phyloP scores from a whole-genome alignment of 2,797 vertebrate species.

The Manis crassicaudata region DNA sequence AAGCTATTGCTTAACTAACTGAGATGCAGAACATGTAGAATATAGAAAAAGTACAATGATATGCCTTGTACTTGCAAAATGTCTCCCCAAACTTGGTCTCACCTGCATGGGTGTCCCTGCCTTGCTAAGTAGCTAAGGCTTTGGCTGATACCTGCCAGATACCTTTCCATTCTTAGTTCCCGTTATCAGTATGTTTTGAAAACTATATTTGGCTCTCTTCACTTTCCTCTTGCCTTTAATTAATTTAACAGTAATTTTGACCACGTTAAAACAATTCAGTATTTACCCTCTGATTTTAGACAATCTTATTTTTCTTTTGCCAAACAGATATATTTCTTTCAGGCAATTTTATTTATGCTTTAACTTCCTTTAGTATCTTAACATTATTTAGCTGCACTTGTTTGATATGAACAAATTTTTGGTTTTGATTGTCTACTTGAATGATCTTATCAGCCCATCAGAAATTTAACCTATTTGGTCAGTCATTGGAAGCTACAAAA shows the following conservation, averaged over 20 bases:
- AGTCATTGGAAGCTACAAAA: neutral
- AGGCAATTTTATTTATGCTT: neutral
- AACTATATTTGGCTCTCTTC: neutral
- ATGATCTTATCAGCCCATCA: neutral
- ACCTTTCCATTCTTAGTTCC: neutral
- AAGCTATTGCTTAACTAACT: slow-evolving; percentile 19
- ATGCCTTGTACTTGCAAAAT: neutral
- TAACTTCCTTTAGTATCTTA: neutral
- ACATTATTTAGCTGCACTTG: neutral
- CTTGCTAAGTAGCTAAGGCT: neutral
- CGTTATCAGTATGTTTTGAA: neutral
- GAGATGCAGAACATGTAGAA: slow-evolving; percentile 16
- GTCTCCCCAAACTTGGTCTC: neutral
- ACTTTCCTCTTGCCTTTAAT: neutral
- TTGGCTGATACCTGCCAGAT: neutral
- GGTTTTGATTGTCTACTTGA: slow-evolving; percentile 26
- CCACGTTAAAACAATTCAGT: slow-evolving; percentile 20
- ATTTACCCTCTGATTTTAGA: neutral
- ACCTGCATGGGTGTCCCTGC: neutral
- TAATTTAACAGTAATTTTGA: slow-evolving; percentile 2
- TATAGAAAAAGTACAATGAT: neutral
- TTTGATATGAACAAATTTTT: slow-evolving; percentile 22
- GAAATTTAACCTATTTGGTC: neutral
- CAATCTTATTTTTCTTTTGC: slow-evolving; percentile 11
- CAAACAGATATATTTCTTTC: slow-evolving; percentile 3